Evolutionary conservation across 2,888 invertebrate species (phyloP), one percentile per base, ranked within the genome.

Genomic region (Caenorhabditis sp.): DNA sequence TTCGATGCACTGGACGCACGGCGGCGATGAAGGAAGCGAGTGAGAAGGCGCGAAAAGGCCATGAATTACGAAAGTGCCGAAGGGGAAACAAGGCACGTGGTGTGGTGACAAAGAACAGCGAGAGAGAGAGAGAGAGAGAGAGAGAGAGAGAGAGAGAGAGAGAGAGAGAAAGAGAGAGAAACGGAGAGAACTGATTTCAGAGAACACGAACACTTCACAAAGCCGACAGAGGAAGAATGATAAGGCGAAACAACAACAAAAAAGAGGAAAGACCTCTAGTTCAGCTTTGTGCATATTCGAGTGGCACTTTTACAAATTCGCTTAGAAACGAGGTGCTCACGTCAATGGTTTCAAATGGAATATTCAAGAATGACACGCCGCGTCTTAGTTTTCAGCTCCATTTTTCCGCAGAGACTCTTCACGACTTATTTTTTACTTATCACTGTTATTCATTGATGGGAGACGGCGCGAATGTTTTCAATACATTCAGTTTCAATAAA

Each of bases 401-500:
- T 20, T 37, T 50, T 50, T 39, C 26, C n/a, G 27, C 50, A 7
- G 11, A 13, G 11, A 11, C 48, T n/a, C 26, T 32, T 6, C 8
- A 20, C 9, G 27, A 7, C 46, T 43, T 15, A 41, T 39, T 41
- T 17, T n/a, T 43, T 55, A 15, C 26, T 24, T 9, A 26, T n/a
- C n/a, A n/a, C n/a, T n/a, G 4, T 20, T 39, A 37, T 22, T 50
- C 32, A 24, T n/a, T 22, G 37, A 79, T 79, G 79, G 79, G 79
- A 46, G 79, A 79, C 32, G 78, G 78, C 11, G 78, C 83, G 7
- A 84, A 84, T 72, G 83, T 84, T 30, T 84, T 84, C 81, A 84
- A 84, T 61, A 81, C 83, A 52, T 84, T 84, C 73, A 79, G 78
- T 46, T 84, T 84, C 70, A 82, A 82, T 59, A 84, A 84, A 75